Evolutionary conservation across 1,140 invertebrate genomes (phyloP), one percentile per base, ranked within the genome.

Genomic region (Mesaphorura yosii): DNA sequence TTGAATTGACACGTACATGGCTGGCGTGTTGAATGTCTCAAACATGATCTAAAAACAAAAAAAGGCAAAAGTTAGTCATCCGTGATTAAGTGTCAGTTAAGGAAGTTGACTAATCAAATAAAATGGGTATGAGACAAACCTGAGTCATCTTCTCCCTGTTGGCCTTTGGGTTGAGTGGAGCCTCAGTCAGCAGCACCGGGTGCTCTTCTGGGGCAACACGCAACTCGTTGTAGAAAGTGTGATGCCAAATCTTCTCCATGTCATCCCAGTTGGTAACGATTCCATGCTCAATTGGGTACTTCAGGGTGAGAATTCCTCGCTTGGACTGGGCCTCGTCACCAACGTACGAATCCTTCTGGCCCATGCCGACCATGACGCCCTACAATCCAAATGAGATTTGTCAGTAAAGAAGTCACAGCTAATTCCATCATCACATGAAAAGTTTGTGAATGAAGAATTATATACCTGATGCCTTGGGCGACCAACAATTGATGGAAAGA

Each of bases 201-300:
- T 76, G 77, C 55, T 80, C 76, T 55, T 78, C 76, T n/a, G 79
- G 78, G 53, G 76, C 78, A 48, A 82, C 77, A 60, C 79, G 67
- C 39, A 79, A 67, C 64, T 58, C 45, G 31, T 44, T 37, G 23
- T 53, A 15, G 31, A 34, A 34, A 19, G 29, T 47, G 27, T 58
- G 51, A 26, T 53, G 14, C 56, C 50, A 58, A 31, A 58, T 53
- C 27, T 48, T 48, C 39, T 58, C 56, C 56, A 58, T 58, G 51
- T 58, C 56, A 19, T 79, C 77, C 56, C 56, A 58, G 27, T 53
- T 58, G 2, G 20, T 77, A 44, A 76, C 73, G 62, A 78, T 74
- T 49, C 76, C 75, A 67, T 78, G 76, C 53, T 77, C 73, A 59
- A 78, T 78, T 46, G 76, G 77, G 67, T 79, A 78, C 65, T 79